phyloP scores from a whole-genome alignment of 1,140 invertebrate species.

The Hylaeus volcanicus region DNA sequence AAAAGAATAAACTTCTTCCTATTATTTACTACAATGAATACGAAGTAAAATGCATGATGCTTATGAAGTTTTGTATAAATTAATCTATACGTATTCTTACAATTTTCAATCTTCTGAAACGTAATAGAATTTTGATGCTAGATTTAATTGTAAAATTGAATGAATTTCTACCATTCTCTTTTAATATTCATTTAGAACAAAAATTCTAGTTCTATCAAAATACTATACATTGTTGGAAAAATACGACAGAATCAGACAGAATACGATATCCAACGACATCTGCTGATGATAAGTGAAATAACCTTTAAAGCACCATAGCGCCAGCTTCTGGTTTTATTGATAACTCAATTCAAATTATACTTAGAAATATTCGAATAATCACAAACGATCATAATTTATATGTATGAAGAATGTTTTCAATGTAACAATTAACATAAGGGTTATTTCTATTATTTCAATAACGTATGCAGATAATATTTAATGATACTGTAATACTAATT shows the following conservation, averaged over 20 bases:
- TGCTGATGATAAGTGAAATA: neutral
- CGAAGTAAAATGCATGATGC: neutral
- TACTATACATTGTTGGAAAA: neutral
- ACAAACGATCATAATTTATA: neutral
- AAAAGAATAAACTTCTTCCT: neutral
- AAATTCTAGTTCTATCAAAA: neutral
- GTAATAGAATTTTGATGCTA: neutral
- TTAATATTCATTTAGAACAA: neutral
- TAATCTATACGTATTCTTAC: neutral
- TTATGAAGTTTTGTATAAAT: neutral
- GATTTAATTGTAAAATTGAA: neutral
- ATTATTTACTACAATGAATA: conserved; percentile 1
- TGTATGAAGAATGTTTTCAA: neutral
- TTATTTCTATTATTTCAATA: neutral
- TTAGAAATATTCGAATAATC: neutral
- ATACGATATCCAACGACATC: too few species aligned
- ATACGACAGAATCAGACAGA: neutral
- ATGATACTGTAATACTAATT: neutral
- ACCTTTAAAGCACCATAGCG: neutral
- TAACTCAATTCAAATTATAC: conserved; percentile 17
- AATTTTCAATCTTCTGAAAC: neutral
- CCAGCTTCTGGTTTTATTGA: neutral
- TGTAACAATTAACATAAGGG: neutral
- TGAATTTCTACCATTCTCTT: neutral
- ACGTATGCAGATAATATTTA: too few species aligned